Percentiles rank a stretch among this genome's conserved stretches.
Evolutionary conservation across 2,797 vertebrate species (phyloP).

Genomic region (Crenichthys baileyi): DNA sequence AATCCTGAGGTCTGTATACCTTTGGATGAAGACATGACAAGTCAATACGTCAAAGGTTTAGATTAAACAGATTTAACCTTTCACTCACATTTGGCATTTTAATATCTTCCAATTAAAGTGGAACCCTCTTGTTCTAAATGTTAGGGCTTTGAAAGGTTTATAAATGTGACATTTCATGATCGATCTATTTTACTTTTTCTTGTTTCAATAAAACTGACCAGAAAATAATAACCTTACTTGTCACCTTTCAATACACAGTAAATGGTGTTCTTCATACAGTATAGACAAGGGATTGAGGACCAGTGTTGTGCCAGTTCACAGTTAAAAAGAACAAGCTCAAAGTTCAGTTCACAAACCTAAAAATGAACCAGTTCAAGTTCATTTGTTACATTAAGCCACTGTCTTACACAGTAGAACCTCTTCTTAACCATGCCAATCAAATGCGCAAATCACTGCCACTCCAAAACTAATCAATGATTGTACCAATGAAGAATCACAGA

Average conservation of each 20-base stretch:
- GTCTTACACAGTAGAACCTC: no score
- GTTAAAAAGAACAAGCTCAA: no score
- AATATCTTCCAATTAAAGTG: neutral
- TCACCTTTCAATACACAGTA: neutral
- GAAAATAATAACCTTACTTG: neutral
- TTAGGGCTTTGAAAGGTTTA: neutral
- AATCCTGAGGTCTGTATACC: constrained; percentile 1
- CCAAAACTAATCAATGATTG: no score
- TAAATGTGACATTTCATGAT: neutral
- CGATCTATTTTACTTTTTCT: neutral
- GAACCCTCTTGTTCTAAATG: neutral
- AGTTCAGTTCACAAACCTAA: no score
- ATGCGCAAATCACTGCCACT: no score
- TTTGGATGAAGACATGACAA: neutral
- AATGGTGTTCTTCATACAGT: neutral
- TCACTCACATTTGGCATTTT: neutral
- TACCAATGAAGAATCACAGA: no score
- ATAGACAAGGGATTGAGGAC: no score
- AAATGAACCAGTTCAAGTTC: no score
- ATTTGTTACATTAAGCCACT: no score
- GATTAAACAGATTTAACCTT: neutral
- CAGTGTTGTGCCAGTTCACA: no score
- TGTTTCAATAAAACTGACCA: neutral
- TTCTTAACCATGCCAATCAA: no score
- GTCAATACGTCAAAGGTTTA: constrained; percentile 4